A percentile compares a stretch with the other conserved stretches of the same genome.
Evolutionary conservation across 53 echinoderm and acorn worm genomes (phyloP).

Genomic region (Pentamera pediparva): DNA sequence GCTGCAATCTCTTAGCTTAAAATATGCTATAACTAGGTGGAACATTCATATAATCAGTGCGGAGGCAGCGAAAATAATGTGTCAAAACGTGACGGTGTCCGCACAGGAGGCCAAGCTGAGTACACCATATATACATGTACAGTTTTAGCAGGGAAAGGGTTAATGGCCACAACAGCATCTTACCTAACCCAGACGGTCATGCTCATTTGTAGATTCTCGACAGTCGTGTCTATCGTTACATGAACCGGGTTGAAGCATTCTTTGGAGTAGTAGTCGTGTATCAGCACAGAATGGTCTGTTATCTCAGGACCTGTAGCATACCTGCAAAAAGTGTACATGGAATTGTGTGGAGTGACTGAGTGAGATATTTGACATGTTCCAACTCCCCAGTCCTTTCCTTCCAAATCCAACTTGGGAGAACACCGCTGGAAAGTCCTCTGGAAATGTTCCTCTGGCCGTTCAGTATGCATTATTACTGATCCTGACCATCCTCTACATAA

Average conservation of each 20-base stretch:
- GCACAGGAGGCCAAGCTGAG: not conserved
- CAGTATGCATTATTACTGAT: too few species aligned
- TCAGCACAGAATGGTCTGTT: slow-evolving; percentile 90
- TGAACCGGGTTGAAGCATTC: slow-evolving; percentile 94
- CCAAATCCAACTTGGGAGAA: too few species aligned
- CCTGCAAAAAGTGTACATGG: slow-evolving; percentile 58
- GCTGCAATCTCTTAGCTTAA: too few species aligned
- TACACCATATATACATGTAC: not conserved
- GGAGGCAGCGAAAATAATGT: not conserved
- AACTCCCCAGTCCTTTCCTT: too few species aligned
- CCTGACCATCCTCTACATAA: too few species aligned
- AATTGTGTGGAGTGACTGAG: too few species aligned
- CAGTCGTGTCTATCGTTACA: slow-evolving; percentile 85
- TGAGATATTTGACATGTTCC: too few species aligned
- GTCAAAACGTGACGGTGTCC: not conserved
- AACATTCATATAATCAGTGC: too few species aligned
- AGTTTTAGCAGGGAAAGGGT: not conserved
- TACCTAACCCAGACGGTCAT: slow-evolving; percentile 73
- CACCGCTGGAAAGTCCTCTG: too few species aligned
- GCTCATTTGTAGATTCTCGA: slow-evolving; percentile 62
- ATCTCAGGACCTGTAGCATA: slow-evolving; percentile 96
- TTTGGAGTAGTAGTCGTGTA: slow-evolving; percentile 94
- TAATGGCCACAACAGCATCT: not conserved
- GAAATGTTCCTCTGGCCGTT: too few species aligned
- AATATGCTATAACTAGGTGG: too few species aligned